phyloP scores from a whole-genome alignment of 37 sponge, comb jelly and placozoan genomes.

The Oopsacas minuta region DNA sequence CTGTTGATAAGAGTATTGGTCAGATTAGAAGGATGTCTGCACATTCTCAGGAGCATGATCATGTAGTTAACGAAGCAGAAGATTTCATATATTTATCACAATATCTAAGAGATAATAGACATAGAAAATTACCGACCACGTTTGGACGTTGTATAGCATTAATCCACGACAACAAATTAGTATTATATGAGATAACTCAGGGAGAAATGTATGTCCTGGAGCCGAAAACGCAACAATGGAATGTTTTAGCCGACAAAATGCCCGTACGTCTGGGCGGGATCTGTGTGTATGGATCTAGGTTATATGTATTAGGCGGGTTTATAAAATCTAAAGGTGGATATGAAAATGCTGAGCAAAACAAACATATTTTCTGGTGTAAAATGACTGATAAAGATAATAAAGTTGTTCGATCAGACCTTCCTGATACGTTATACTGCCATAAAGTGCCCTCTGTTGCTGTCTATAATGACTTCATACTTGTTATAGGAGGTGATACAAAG shows the following conservation, averaged over 20 bases:
- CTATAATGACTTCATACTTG: neutral
- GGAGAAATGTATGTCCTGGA: slow-evolving; percentile 12
- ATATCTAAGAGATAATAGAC: slow-evolving; percentile 19
- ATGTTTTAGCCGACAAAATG: neutral
- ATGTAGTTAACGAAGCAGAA: neutral
- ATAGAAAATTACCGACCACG: slow-evolving; percentile 1
- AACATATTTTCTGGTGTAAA: slow-evolving; percentile 15
- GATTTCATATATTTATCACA: slow-evolving; percentile 13
- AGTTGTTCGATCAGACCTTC: neutral
- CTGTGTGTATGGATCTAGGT: neutral
- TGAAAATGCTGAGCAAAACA: slow-evolving; percentile 8
- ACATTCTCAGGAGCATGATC: neutral
- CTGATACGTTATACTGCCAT: neutral
- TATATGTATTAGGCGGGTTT: neutral
- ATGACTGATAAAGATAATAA: slow-evolving; percentile 16
- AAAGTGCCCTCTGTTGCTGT: neutral
- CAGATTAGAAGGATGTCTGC: neutral
- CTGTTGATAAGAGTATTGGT: neutral
- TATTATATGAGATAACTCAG: slow-evolving; percentile 16
- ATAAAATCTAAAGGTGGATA: slow-evolving; percentile 18
- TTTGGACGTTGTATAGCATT: slow-evolving; percentile 9
- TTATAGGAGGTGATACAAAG: slow-evolving; percentile 8
- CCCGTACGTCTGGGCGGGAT: slow-evolving; percentile 1
- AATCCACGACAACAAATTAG: slow-evolving; percentile 7
- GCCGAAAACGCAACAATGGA: slow-evolving; percentile 17